phyloP scores from a whole-genome alignment of 1,140 invertebrate species.

The Portunus trituberculatus region DNA sequence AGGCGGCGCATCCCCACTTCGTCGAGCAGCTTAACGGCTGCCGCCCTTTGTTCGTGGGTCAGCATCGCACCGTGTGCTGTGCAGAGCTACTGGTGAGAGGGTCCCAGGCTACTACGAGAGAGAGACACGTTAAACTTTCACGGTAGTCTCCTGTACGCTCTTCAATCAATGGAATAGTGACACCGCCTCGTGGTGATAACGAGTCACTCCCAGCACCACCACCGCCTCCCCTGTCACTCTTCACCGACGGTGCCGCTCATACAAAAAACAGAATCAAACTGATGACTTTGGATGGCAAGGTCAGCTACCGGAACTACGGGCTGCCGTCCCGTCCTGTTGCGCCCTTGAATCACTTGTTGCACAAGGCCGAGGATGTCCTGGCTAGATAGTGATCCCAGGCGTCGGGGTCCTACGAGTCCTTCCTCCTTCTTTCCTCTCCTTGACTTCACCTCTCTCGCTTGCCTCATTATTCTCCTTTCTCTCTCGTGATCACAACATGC shows the following conservation, averaged over 20 bases:
- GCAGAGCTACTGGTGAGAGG: neutral
- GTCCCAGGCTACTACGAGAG: neutral
- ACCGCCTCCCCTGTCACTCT: neutral
- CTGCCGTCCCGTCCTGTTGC: slow-evolving; percentile 27
- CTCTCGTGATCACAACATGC: neutral
- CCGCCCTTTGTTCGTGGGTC: neutral
- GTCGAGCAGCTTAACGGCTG: neutral
- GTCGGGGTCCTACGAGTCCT: neutral
- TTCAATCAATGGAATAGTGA: neutral
- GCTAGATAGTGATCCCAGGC: slow-evolving; percentile 44
- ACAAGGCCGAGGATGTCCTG: slow-evolving; percentile 33
- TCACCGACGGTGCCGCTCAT: neutral
- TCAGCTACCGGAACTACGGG: neutral
- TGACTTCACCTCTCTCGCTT: neutral
- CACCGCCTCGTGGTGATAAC: neutral
- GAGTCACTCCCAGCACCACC: neutral
- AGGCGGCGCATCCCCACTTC: neutral
- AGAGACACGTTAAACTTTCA: neutral
- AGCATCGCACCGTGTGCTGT: neutral
- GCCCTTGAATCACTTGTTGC: slow-evolving; percentile 49
- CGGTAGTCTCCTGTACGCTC: neutral
- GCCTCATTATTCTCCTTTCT: neutral
- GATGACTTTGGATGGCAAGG: neutral
- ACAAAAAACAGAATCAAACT: neutral
- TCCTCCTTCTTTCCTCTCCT: neutral